phyloP scores from a whole-genome alignment of 2,888 invertebrate species.

The Aporophyla lueneburgensis region DNA sequence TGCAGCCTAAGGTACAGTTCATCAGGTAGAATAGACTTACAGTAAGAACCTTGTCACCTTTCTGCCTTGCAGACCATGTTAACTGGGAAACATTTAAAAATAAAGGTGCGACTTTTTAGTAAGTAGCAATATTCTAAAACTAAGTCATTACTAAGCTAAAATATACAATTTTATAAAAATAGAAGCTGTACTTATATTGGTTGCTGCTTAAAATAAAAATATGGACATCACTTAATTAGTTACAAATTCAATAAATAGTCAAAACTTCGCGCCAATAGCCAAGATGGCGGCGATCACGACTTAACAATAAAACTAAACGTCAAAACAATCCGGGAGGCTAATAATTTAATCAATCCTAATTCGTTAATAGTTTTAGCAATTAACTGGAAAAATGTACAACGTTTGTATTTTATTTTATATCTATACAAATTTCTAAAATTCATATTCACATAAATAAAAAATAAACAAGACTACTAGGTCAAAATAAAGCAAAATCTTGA shows the following conservation, averaged over 20 bases:
- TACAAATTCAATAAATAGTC: slow-evolving; percentile 64
- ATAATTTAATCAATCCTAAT: slow-evolving; percentile 27
- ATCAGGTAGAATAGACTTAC: slow-evolving; percentile 44
- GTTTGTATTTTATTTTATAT: slow-evolving; percentile 22
- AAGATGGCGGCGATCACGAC: slow-evolving; percentile 58
- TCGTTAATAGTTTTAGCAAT: slow-evolving; percentile 16
- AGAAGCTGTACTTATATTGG: slow-evolving; percentile 45
- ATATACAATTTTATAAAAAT: slow-evolving; percentile 53
- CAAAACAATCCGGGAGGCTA: slow-evolving; percentile 16
- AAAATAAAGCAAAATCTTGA: slow-evolving; percentile 33
- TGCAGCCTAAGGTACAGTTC: slow-evolving; percentile 53
- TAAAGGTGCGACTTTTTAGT: slow-evolving; percentile 33
- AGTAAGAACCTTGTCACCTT: slow-evolving; percentile 17
- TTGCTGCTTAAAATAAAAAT: slow-evolving; percentile 53
- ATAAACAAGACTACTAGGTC: slow-evolving; percentile 23
- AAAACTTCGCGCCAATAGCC: slow-evolving; percentile 48
- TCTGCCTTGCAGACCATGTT: slow-evolving; percentile 16
- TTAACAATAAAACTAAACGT: slow-evolving; percentile 28
- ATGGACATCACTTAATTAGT: slow-evolving; percentile 67
- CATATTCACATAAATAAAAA: slow-evolving; percentile 46
- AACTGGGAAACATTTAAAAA: slow-evolving; percentile 26
- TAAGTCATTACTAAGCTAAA: slow-evolving; percentile 41
- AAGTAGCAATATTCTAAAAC: slow-evolving; percentile 37
- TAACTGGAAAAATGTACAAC: slow-evolving; percentile 41
- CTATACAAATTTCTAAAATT: slow-evolving; percentile 16